Conservation (phyloP, 2,113 vertebrate species). For the Ictalurus furcatus region DNA sequence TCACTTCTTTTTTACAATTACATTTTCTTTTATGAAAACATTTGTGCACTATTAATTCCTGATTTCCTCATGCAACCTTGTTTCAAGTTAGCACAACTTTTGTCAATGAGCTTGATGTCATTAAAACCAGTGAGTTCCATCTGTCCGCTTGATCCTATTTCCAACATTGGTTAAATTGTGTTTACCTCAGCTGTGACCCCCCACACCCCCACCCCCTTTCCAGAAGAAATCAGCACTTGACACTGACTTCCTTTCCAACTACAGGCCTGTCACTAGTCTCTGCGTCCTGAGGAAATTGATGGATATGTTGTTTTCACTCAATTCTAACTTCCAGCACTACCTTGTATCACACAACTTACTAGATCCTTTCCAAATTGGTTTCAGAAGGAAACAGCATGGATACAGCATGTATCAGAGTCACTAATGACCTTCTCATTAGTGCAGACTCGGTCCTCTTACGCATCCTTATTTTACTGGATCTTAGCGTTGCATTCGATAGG, state of each 20-base stretch:
- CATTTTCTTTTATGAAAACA: not conserved
- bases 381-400: not conserved
- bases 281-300: not conserved
- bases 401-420: not conserved
- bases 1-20: not conserved
- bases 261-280: not conserved
- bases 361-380: not conserved
- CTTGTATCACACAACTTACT: not conserved
- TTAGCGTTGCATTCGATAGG: not conserved
- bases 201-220: not conserved
- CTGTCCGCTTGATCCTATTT: not conserved
- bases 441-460: not conserved
- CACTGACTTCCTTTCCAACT: not conserved
- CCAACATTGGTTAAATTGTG: not conserved
- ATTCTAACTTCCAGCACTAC: not conserved
- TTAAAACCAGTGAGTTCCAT: not conserved
- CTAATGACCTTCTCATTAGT: slow-evolving; percentile 7
- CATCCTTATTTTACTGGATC: not conserved
- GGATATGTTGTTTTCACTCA: slow-evolving; percentile 4
- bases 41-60: not conserved
- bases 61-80: not conserved
- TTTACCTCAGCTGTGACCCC: not conserved
- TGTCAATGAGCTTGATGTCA: not conserved
- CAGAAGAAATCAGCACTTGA: not conserved
- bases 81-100: not conserved